Evolutionary conservation across 2,888 invertebrate species (phyloP).

Genomic region (Cerceris ruficornis): DNA sequence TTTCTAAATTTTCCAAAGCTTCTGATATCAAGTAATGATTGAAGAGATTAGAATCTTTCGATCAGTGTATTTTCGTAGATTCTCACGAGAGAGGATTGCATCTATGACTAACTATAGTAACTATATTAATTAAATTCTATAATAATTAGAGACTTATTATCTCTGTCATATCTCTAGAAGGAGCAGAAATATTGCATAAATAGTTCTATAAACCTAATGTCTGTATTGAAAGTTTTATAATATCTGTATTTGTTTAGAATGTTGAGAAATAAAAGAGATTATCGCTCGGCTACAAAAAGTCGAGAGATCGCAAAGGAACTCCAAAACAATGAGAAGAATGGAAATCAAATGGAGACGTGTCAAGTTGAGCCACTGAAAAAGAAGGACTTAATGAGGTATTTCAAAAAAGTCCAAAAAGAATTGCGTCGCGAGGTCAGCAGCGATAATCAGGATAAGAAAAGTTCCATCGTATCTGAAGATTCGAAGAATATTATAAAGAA

Average conservation of each 20-base stretch:
- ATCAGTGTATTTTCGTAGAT: too few species aligned
- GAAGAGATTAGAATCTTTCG: too few species aligned
- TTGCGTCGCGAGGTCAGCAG: slow-evolving; percentile 31
- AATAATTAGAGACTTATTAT: too few species aligned
- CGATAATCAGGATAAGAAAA: slow-evolving; percentile 27
- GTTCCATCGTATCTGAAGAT: not conserved
- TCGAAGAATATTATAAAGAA: too few species aligned
- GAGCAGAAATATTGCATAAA: too few species aligned
- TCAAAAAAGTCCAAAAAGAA: slow-evolving; percentile 28
- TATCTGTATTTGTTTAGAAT: not conserved
- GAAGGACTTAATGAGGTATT: slow-evolving; percentile 49
- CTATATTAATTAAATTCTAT: too few species aligned
- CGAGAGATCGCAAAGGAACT: not conserved
- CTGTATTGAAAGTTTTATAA: not conserved
- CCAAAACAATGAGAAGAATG: not conserved
- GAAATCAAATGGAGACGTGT: not conserved
- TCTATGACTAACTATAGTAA: too few species aligned
- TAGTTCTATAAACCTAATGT: too few species aligned
- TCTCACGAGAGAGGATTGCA: too few species aligned
- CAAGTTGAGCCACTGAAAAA: slow-evolving; percentile 7
- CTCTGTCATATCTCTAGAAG: too few species aligned
- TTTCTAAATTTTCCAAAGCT: too few species aligned
- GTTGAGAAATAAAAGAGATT: not conserved
- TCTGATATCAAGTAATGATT: too few species aligned
- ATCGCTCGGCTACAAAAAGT: not conserved